Conservation (phyloP, 35 echinoderm and acorn worm genomes). For the Hemicentrotus pulcherrimus region DNA sequence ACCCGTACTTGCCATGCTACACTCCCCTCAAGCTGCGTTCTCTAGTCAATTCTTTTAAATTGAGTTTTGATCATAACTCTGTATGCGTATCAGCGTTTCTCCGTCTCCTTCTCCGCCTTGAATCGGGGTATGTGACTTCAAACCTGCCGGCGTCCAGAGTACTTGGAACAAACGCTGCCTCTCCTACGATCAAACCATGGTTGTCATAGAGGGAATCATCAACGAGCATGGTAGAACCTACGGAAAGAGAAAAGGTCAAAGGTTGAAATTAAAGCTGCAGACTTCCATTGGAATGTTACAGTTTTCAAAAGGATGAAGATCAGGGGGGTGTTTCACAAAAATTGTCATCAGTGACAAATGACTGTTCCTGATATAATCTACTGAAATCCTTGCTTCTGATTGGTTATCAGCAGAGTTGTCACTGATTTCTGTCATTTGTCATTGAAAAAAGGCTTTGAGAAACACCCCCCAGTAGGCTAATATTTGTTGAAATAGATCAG, state of each 20-base stretch:
- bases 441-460: no score
- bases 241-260: background rate
- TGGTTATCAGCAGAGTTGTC: no score
- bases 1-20: background rate
- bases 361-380: no score
- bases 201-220: slow-evolving; percentile 84
- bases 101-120: slow-evolving; percentile 60
- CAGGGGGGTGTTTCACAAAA: no score
- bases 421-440: no score
- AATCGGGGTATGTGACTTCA: slow-evolving; percentile 86
- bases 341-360: no score
- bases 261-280: background rate
- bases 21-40: no score
- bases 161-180: slow-evolving; percentile 77
- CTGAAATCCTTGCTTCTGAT: no score
- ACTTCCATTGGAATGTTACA: background rate
- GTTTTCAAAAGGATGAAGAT: no score
- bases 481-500: no score
- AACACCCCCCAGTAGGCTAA: no score
- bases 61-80: background rate
- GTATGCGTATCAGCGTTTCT: slow-evolving; percentile 24
- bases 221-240: slow-evolving; percentile 77
- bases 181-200: slow-evolving; percentile 76
- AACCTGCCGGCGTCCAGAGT: slow-evolving; percentile 78
- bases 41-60: background rate